Evolutionary conservation across 30 jellyfish, hydroid and myxozoan genomes (phyloP).

Genomic region (Hydractinia symbiolongicarpus): DNA sequence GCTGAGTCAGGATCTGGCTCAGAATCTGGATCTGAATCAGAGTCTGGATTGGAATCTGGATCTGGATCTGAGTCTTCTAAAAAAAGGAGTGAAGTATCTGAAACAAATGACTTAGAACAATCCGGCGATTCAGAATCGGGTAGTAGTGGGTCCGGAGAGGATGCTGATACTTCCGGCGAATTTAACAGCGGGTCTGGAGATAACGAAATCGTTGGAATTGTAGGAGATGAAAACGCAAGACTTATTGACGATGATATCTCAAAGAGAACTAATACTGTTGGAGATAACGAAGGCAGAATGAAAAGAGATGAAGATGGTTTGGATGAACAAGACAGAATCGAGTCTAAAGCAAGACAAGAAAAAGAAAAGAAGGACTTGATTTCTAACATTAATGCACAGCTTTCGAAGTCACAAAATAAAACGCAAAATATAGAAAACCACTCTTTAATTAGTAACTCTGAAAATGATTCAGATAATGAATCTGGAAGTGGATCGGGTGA

Average conservation of each 20-base stretch:
- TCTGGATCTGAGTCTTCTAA: constrained; percentile 6
- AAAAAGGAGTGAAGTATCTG: neutral
- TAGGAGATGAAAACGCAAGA: no score
- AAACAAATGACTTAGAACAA: neutral
- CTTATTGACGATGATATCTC: no score
- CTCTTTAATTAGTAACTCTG: neutral
- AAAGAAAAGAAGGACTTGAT: constrained; percentile 20
- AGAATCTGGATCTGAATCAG: constrained; percentile 1
- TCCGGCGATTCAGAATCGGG: neutral
- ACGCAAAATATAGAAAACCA: no score
- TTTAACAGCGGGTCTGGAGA: constrained; percentile 8
- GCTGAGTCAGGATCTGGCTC: constrained; percentile 14
- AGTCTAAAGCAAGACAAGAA: constrained; percentile 16
- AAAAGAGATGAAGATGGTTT: constrained; percentile 25
- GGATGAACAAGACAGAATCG: neutral
- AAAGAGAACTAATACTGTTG: neutral
- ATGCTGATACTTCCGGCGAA: constrained; percentile 9
- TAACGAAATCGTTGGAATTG: no score
- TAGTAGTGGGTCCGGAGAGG: constrained; percentile 18
- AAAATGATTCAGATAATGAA: constrained; percentile 26
- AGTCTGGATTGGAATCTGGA: neutral
- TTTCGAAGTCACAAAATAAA: no score
- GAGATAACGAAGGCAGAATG: neutral
- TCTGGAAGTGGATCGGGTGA: constrained; percentile 28
- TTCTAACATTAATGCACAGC: no score